Evolutionary conservation across 2,113 vertebrate genomes (phyloP), one percentile per base, ranked within the genome.

Genomic region (Xiphophorus maculatus): DNA sequence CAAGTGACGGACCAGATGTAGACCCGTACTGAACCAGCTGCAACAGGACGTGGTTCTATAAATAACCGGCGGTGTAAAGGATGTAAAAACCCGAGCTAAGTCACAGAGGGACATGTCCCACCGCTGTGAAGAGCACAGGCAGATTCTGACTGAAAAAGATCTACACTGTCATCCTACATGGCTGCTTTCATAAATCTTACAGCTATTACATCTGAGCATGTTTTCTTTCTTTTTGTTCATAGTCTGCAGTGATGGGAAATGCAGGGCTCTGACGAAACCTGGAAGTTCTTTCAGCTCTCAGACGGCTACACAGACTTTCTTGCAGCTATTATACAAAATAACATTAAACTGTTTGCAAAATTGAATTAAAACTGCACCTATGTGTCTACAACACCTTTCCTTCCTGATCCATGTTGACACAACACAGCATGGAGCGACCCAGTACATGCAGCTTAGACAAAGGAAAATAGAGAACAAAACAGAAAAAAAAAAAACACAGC

Each of bases 1-100:
- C 86, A 78, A 76, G 83, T 62, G 73, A 87, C 61, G 25, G 35
- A 72, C 85, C 85, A 88, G 84, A 88, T 91, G 88, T 84, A 82
- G 51, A 63, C 70, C 70, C 70, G 73, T 76, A 70, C 10, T 70
- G 73, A 63, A 68, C 66, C 7, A 40, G 58, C 66, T 85, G 37
- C 30, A 8, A 37, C 68, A 32, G 77, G 51, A 87, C 82, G 48
- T 30, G 28, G 35, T 69, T 73, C 71, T 68, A 72, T 66, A 82
- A 84, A 88, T 80, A 37, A 63, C 64, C 27, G 60, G 72, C 61
- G 72, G 70, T 63, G 79, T 73, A 84, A 82, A 86, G 60, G 54
- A 66, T 66, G 14, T 25, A 14, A 67, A 64, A 74, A 35, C 51
- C 33, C 27, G 51, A 68, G 79, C 77, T 71, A 69, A 80, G 33